These are phyloP conservation scores for Liopterus haemorrhoidalis DNA, from an alignment of 2,888 invertebrate species.

Conservation along the genomic window DNA sequence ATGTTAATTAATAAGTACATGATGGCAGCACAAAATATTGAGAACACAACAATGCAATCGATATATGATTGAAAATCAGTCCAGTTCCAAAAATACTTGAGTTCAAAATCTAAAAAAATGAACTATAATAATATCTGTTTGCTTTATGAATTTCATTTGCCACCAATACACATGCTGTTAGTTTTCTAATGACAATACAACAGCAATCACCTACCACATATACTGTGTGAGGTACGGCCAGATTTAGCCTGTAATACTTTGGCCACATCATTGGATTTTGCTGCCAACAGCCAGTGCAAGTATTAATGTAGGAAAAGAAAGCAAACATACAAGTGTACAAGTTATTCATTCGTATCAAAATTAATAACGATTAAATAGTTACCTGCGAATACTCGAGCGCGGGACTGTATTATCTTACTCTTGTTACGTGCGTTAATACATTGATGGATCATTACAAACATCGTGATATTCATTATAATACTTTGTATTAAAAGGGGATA, in stretches of 20 bases:
- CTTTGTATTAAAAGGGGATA: conserved; percentile 91
- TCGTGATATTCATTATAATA: conserved; percentile 93
- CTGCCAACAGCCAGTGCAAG: conserved; percentile 35
- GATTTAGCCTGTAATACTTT: conserved; percentile 45
- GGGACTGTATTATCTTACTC: conserved; percentile 67
- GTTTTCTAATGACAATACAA: neutral
- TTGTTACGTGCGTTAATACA: conserved; percentile 82
- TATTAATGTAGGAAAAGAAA: neutral
- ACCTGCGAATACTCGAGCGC: conserved; percentile 83
- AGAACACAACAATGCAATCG: conserved; percentile 86
- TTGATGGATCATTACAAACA: conserved; percentile 91
- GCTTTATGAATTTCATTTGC: neutral
- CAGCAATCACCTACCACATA: conserved; percentile 44
- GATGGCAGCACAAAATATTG: conserved; percentile 71
- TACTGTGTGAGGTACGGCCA: conserved; percentile 44
- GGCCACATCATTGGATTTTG: conserved; percentile 45
- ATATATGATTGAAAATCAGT: conserved; percentile 96
- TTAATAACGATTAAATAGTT: too few relatives aligned
- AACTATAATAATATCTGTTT: neutral
- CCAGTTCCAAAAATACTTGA: conserved; percentile 96
- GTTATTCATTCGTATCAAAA: conserved; percentile 29
- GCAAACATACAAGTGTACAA: conserved; percentile 15
- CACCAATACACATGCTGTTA: neutral
- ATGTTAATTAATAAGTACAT: conserved; percentile 81
- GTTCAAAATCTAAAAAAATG: conserved; percentile 78